Conservation (phyloP, 2,888 invertebrate species). For the Aleiodes testaceus region DNA sequence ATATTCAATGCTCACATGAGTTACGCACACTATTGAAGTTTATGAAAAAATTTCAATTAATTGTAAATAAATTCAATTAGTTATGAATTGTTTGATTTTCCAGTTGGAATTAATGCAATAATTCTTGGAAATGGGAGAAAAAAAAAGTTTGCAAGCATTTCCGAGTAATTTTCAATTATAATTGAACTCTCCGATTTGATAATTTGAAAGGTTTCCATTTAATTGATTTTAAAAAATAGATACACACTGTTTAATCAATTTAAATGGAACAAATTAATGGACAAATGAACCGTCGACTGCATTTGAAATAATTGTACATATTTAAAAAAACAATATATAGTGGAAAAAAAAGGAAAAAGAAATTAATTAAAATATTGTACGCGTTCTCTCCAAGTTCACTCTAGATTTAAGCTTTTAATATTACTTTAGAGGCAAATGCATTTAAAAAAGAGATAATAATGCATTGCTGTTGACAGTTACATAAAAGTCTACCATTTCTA, state of each 20-base stretch:
- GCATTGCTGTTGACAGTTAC: not conserved
- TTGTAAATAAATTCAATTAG: not conserved
- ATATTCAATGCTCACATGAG: conserved; percentile 13
- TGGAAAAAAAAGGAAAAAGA: not conserved
- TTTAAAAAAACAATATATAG: not conserved
- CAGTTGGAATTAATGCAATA: too few species aligned
- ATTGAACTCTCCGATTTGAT: conserved; percentile 11
- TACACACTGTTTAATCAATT: not conserved
- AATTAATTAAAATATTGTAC: not conserved
- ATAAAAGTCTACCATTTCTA: conserved; percentile 8
- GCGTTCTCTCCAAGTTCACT: not conserved
- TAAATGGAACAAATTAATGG: conserved; percentile 9
- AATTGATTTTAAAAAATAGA: not conserved
- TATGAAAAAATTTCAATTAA: not conserved
- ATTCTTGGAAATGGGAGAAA: too few species aligned
- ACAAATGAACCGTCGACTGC: conserved; percentile 43
- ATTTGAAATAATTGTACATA: conserved; percentile 22
- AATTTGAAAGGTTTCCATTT: conserved; percentile 29
- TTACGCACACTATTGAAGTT: conserved; percentile 17
- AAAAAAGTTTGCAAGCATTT: too few species aligned
- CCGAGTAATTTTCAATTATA: too few species aligned
- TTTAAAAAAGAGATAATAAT: not conserved
- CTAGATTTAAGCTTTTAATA: conserved; percentile 11
- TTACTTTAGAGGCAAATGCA: not conserved
- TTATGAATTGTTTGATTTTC: too few species aligned